phyloP scores from a whole-genome alignment of 2,797 vertebrate species.

The Dryobates pubescens region DNA sequence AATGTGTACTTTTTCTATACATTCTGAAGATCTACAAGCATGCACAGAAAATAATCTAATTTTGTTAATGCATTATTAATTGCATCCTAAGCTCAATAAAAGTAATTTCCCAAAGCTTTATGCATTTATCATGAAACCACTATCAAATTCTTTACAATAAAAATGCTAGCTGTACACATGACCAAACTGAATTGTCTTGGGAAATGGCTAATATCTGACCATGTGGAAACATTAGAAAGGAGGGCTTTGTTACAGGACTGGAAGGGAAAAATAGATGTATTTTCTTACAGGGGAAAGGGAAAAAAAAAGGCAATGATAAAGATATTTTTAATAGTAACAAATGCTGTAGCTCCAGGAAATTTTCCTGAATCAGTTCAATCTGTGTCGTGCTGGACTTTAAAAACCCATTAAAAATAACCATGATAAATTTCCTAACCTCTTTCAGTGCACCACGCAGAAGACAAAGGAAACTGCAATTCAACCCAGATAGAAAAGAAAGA shows the following conservation, averaged over 20 bases:
- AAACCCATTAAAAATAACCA: conserved; percentile 60
- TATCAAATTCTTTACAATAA: conserved; percentile 48
- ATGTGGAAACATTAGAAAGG: conserved; percentile 41
- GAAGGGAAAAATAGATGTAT: neutral
- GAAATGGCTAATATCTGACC: conserved; percentile 63
- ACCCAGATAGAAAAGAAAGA: conserved; percentile 36
- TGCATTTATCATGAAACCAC: conserved; percentile 45
- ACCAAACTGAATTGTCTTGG: conserved; percentile 56
- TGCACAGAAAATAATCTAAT: neutral
- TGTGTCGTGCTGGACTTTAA: neutral
- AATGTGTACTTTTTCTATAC: neutral
- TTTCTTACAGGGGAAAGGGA: neutral
- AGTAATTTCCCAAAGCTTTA: conserved; percentile 35
- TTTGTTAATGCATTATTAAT: conserved; percentile 63
- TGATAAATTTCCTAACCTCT: conserved; percentile 61
- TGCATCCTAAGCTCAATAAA: conserved; percentile 30
- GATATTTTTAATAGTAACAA: conserved; percentile 53
- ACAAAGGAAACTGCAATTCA: conserved; percentile 64
- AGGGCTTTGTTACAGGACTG: conserved; percentile 9
- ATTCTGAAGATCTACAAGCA: neutral
- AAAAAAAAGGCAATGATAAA: conserved; percentile 32
- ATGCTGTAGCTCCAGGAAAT: conserved; percentile 43
- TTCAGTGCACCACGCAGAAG: conserved; percentile 25
- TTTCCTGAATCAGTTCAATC: conserved; percentile 55
- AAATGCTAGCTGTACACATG: conserved; percentile 29